phyloP scores from a whole-genome alignment of 2,797 vertebrate genomes.

The Tiaroga cobitis region DNA sequence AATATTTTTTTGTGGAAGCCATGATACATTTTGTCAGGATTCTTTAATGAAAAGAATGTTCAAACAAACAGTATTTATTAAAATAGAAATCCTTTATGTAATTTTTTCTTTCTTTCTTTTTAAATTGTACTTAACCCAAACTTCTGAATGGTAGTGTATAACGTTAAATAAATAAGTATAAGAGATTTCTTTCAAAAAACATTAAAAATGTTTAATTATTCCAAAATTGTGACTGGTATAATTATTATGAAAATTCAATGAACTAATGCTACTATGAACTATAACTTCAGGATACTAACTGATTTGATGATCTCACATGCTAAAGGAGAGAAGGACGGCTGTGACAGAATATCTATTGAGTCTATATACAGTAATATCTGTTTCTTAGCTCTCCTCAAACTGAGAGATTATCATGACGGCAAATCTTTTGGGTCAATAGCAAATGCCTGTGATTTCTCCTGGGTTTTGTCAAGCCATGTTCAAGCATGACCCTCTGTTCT shows the following conservation, averaged over 20 bases:
- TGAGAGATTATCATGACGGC: neutral
- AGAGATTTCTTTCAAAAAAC: neutral
- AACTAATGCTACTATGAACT: neutral
- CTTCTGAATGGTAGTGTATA: too few species aligned
- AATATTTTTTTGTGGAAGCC: neutral
- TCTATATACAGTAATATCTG: neutral
- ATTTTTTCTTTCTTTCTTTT: too few species aligned
- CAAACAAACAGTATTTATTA: neutral
- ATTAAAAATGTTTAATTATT: neutral
- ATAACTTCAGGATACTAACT: neutral
- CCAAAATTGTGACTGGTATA: neutral
- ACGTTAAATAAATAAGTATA: too few species aligned
- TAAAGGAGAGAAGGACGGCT: neutral
- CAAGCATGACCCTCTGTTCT: neutral
- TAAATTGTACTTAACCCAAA: too few species aligned
- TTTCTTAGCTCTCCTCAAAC: neutral
- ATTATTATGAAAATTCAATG: neutral
- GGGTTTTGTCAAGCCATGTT: constrained; percentile 1
- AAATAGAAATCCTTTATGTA: neutral
- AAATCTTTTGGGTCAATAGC: constrained; percentile 13
- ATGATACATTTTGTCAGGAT: neutral
- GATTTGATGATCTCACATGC: neutral
- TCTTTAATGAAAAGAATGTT: neutral
- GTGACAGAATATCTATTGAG: neutral
- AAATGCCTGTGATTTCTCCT: neutral